Percentiles rank a stretch among this genome's conserved stretches.
Evolutionary conservation across 2,888 invertebrate genomes (phyloP).

Genomic region (Chaetoderma sp.): DNA sequence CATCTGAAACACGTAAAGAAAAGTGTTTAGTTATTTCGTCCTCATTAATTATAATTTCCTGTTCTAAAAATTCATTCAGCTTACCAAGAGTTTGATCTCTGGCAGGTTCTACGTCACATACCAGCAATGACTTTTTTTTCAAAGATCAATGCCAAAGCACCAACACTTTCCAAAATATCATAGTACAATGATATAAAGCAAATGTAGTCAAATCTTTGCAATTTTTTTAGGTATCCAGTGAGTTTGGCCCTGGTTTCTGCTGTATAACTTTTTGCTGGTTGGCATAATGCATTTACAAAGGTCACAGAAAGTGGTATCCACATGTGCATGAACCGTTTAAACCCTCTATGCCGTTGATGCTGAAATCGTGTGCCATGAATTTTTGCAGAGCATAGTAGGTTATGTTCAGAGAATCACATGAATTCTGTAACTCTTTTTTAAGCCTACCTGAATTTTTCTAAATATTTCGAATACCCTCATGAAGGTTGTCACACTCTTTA

Average conservation of each 20-base stretch:
- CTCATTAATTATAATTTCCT: background rate
- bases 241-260: background rate
- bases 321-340: background rate
- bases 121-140: background rate
- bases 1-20: background rate
- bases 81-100: background rate
- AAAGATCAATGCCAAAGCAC: background rate
- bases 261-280: background rate
- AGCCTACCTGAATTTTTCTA: background rate
- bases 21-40: background rate
- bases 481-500: background rate
- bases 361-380: conserved; percentile 2
- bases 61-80: background rate
- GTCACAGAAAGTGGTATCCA: background rate
- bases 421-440: background rate
- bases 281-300: background rate
- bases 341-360: background rate
- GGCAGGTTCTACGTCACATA: background rate
- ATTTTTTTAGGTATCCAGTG: background rate
- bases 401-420: background rate
- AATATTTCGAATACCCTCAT: background rate
- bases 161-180: background rate
- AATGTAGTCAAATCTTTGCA: background rate
- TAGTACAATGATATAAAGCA: background rate
- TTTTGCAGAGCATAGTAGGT: background rate